Evolutionary conservation across 2,888 invertebrate genomes (phyloP), one percentile per base, ranked within the genome.

Genomic region (Scaptomyza reducta): DNA sequence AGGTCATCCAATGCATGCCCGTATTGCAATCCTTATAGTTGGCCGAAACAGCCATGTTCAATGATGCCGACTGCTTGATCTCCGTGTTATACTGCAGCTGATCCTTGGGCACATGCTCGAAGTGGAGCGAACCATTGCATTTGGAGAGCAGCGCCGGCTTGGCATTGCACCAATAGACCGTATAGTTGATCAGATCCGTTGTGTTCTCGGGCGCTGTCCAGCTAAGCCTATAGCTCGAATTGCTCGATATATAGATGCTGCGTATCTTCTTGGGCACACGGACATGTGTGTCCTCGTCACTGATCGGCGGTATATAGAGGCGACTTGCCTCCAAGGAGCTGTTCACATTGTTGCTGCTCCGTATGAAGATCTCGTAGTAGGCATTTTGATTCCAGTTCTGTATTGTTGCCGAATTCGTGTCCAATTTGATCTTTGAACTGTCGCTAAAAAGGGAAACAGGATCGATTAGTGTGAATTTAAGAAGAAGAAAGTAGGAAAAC

Each of bases 1-100:
- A 97, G 35, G 94, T 94, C 10, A 96, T 95, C 97, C 97, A 97
- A 11, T 95, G 93, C 95, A 97, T 96, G 1, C 97, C 97, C 89
- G 96, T 96, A 74, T 96, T 96, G 66, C 93, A 93, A 4, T 90
- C 90, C 0, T 92, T 91, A 42, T 94, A 94, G 86, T 97, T 96
- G 0, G 96, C 96, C 6, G 97, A 94, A 67, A 97, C 96, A 1
- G 97, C 97, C 92, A 97, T 96, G 47, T 90, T 91, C 11, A 91
- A 86, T 94, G 96, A 89, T 94, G 82, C 80, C 90, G 89, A 69
- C 47, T 89, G 83, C 1, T 69, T 88, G 90, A 93, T 92, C 83
- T 92, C 91, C 90, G 93, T 90, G 76, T 92, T 89, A 41, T 88
- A 90, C 35, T 84, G 89, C 7, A 76, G 64, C 33, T 60, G 79